Base-by-base conservation (phyloP, 2,888 invertebrate species). In the Spodoptera littoralis region DNA sequence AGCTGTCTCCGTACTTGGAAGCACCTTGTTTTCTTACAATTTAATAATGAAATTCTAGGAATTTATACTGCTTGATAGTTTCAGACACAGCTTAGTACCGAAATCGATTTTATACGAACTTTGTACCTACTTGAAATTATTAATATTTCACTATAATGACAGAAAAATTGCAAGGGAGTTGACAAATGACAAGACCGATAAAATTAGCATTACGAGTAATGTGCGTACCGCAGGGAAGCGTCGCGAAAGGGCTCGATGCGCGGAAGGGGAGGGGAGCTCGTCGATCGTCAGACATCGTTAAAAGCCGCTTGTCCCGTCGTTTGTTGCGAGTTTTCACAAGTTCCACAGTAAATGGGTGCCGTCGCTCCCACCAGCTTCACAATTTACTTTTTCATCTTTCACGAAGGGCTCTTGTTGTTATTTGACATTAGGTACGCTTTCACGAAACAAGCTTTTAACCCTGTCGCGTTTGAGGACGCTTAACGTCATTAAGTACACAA, bases 351-450 rank as follows among this genome's bases (percentile, higher is more conserved):
- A 82, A 77, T 73, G 60, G 74, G 69, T 51, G 65, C 71, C 70
- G 61, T 57, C 56, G 61, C 65, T 62, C 44, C 49, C 60, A 75
- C 70, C 72, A 70, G 68, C 80, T 79, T 81, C 77, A 79, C 78
- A 84, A 83, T 86, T 84, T 80, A 82, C 80, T 84, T 85, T 85
- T 84, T 84, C 80, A 76, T 81, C 79, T 76, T 74, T 74, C 76
- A 73, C 70, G 59, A 71, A 77, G 69, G 67, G 70, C 75, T 70
- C 79, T 79, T 74, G 78, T 80, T 82, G 76, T 83, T 84, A 80
- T 83, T 85, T 80, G 79, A 79, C 80, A 80, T 83, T 76, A 79
- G 79, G 81, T 77, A 74, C 70, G 57, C 75, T 73, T 78, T 75
- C 65, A 63, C 73, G 62, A 81, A 84, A 86, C 84, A 83, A 83